Base-by-base conservation (phyloP, 2,888 invertebrate species). In the Hetaerina titia region DNA sequence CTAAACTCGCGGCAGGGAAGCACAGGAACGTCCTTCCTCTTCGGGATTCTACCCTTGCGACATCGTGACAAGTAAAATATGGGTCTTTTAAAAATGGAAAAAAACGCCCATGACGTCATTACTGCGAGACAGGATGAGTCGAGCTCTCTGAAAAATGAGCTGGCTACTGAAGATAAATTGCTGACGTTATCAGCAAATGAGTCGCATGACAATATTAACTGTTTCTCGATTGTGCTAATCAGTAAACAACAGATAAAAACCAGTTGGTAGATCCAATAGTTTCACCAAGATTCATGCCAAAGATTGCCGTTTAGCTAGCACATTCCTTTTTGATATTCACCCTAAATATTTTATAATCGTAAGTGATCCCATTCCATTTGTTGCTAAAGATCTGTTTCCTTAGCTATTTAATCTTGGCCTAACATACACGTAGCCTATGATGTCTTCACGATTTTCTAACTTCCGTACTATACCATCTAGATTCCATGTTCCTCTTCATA, bases 61-160 rank as follows among this genome's bases (percentile, higher is more conserved):
- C 69, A n/a, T n/a, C n/a, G 8, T n/a, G 69, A 69, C n/a, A 69
- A 69, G 69, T n/a, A n/a, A 11, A 69, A 69, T n/a, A 69, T n/a
- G 45, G n/a, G 17, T n/a, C n/a, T 69, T 69, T 69, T 69, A n/a
- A n/a, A n/a, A 69, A n/a, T 11, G 69, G 19, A 69, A 17, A 69
- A 69, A 69, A 69, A 69, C n/a, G 19, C 81, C 13, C 11, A 22
- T 31, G 13, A 81, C 25, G 25, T 81, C 81, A 81, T 81, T 81
- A 81, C 81, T 31, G 15, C 81, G 81, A 81, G 81, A 81, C 25
- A 81, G 81, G 31, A 81, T 81, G 81, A 81, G 81, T 31, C 31
- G 25, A 81, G 81, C 11, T 11, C 81, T 81, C 31, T 1, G 13
- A 25, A 31, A 31, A 31, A 31, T 81, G 69, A 22, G 22, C 69